Conservation (phyloP, 2,797 vertebrate species). For the Darevskia mixta region DNA sequence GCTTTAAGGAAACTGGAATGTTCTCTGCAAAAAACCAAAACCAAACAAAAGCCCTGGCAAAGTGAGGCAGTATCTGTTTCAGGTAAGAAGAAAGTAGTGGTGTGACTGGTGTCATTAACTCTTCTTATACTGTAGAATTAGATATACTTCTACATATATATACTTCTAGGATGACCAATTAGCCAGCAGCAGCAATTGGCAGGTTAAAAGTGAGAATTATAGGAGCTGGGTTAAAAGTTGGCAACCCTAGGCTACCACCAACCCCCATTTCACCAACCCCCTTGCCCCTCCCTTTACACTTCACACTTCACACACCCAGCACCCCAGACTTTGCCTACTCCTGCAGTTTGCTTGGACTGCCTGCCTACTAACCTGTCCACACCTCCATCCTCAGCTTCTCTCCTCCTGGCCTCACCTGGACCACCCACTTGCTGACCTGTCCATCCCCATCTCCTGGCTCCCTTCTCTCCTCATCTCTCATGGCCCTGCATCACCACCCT, state of each 20-base stretch:
- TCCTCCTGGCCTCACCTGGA: no score
- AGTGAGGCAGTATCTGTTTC: not conserved
- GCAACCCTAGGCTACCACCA: not conserved
- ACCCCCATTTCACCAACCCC: no score
- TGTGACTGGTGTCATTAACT: not conserved
- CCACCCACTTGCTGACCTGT: no score
- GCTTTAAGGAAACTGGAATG: not conserved
- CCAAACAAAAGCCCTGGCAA: not conserved
- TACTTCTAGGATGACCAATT: not conserved
- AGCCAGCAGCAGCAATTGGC: not conserved
- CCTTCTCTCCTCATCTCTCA: no score
- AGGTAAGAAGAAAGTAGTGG: not conserved
- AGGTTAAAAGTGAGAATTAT: not conserved
- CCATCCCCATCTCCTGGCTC: no score
- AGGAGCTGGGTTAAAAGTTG: not conserved
- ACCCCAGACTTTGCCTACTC: no score
- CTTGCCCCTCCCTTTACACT: no score
- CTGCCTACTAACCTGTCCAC: no score
- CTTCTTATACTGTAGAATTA: not conserved
- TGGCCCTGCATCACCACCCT: no score
- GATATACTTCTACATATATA: not conserved
- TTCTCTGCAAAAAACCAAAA: not conserved
- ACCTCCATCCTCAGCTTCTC: no score
- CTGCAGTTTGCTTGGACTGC: no score
- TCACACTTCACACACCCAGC: no score